phyloP scores from a whole-genome alignment of 2,113 vertebrate species.

The Australoheros scitulus region DNA sequence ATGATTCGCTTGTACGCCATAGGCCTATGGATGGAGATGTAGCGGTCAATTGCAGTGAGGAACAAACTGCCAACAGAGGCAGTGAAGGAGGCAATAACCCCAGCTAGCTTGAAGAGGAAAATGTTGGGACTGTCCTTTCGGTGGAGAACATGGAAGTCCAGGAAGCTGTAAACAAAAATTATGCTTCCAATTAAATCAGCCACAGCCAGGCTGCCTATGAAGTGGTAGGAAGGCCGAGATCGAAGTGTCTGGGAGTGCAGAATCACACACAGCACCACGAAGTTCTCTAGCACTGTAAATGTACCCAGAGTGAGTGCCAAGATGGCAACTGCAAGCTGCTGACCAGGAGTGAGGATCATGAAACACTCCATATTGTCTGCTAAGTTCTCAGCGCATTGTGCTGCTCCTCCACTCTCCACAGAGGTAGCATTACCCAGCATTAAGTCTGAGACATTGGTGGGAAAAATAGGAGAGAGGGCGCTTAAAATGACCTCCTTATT shows the following conservation, averaged over 20 bases:
- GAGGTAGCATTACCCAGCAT: slow-evolving; percentile 84
- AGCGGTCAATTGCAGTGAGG: slow-evolving; percentile 97
- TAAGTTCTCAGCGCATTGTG: slow-evolving; percentile 93
- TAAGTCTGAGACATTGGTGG: slow-evolving; percentile 87
- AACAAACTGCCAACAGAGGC: slow-evolving; percentile 98
- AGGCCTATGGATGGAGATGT: slow-evolving; percentile 96
- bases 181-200: slow-evolving; percentile 96
- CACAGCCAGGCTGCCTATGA: slow-evolving; percentile 96
- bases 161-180: slow-evolving; percentile 98
- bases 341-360: slow-evolving; percentile 96
- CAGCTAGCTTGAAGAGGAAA: slow-evolving; percentile 96
- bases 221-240: slow-evolving; percentile 96
- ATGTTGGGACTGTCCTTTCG: slow-evolving; percentile 93
- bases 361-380: slow-evolving; percentile 98
- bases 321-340: slow-evolving; percentile 92
- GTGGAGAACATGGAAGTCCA: slow-evolving; percentile 98
- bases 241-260: slow-evolving; percentile 93
- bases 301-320: slow-evolving; percentile 93
- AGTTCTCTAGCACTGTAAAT: slow-evolving; percentile 96
- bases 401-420: slow-evolving; percentile 81
- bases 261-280: slow-evolving; percentile 94
- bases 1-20: slow-evolving; percentile 96
- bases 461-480: slow-evolving; percentile 81
- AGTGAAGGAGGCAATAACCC: slow-evolving; percentile 96
- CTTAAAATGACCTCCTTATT: slow-evolving; percentile 83